phyloP scores from a whole-genome alignment of 2,888 invertebrate genomes.

The Ptycholaimellus sp. region DNA sequence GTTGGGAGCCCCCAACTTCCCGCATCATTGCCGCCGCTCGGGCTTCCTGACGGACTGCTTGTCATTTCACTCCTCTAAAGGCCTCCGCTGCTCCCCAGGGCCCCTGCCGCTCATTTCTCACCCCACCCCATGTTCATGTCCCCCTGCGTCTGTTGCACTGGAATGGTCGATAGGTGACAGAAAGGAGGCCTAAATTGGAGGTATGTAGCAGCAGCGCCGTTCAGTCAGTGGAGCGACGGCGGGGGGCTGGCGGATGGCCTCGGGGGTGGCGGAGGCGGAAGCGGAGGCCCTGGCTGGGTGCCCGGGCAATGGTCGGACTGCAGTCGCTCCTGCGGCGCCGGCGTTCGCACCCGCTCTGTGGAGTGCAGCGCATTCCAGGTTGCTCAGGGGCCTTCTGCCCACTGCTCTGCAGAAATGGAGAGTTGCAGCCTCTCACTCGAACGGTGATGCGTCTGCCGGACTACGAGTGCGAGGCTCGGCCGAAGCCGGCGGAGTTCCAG shows the following conservation, averaged over 20 bases:
- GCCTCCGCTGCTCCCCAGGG: too few relatives aligned
- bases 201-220: constrained; percentile 4
- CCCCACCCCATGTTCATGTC: too few relatives aligned
- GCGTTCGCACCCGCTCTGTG: constrained; percentile 12
- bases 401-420: too few relatives aligned
- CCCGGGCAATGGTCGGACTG: constrained; percentile 13
- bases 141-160: too few relatives aligned
- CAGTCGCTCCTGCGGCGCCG: constrained; percentile 14
- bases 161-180: too few relatives aligned
- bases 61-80: too few relatives aligned
- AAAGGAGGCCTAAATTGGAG: background rate
- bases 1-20: too few relatives aligned
- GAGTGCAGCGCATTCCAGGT: constrained; percentile 11
- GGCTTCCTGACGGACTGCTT: too few relatives aligned
- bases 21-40: too few relatives aligned
- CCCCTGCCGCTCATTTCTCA: too few relatives aligned
- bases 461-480: constrained; percentile 20
- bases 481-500: constrained; percentile 19
- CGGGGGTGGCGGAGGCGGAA: background rate
- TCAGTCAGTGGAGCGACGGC: constrained; percentile 4
- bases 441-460: constrained; percentile 18
- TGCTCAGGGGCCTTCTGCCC: too few relatives aligned
- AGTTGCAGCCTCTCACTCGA: constrained; percentile 17
- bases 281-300: constrained; percentile 9
- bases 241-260: background rate